Base-by-base conservation (phyloP, 2,888 invertebrate species). In the Drosophila paranaensis region DNA sequence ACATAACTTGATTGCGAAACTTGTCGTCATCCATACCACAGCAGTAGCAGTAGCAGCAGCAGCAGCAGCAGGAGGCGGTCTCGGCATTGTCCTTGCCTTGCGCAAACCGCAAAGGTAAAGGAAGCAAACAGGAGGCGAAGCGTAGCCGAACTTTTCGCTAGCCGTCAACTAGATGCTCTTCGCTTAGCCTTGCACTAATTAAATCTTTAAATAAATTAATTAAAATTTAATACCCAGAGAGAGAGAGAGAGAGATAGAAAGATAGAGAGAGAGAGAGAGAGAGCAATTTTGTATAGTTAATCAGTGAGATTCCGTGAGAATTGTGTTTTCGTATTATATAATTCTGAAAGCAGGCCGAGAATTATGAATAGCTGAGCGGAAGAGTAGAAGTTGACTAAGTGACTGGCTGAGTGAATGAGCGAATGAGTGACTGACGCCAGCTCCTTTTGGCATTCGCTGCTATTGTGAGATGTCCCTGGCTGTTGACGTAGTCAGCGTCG, bases 1-100 rank as follows among this genome's bases (percentile, higher is more conserved):
- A 76, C 88, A 71, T 69, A 85, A 85, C 82, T 74, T 70, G 46
- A 61, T 62, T 68, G 70, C 37, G 68, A 88, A 81, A 81, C 61
- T 87, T 84, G 74, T 54, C 74, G 63, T 65, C 78, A 60, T 58
- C 46, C 33, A 45, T 60, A 20, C 27, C 57, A 20, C 20, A 20
- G 20, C 20, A 20, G 20, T 2, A 20, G 20, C 20, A 20, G 20
- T 2, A 20, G 20, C 20, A 20, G 20, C 20, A 20, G 20, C 20
- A 20, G 20, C 2, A 20, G 20, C 20, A 25, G 46, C 56, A 40
- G 45, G 51, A 45, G 10, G 10, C 56, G 42, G 14, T 16, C 37
- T 45, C 51, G 60, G 25, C 37, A 57, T 58, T 57, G 27, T 55
- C 60, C 61, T 65, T 57, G 57, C 30, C 20, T 20, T 43, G 50